Conservation (phyloP, 1,140 invertebrate genomes). For the Aphis craccivora region DNA sequence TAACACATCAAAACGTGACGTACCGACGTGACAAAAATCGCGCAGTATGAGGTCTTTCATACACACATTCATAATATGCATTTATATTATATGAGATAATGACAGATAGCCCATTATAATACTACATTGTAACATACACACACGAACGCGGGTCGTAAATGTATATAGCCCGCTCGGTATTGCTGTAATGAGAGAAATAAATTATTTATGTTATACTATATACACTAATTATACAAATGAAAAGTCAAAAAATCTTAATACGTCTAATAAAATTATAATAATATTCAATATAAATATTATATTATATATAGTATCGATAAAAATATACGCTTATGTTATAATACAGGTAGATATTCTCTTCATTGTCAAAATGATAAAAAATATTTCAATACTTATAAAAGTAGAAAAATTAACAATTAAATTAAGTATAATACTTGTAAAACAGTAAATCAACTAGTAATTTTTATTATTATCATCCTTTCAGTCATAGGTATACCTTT, state of each 20-base stretch:
- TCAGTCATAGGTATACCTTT: neutral
- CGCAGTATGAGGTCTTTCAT: conserved; percentile 14
- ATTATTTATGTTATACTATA: neutral
- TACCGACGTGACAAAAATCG: conserved; percentile 9
- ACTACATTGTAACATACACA: neutral
- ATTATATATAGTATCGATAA: too few species aligned
- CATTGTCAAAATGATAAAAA: neutral
- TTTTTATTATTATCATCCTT: too few species aligned
- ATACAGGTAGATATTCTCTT: neutral
- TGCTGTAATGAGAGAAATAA: neutral
- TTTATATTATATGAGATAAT: neutral
- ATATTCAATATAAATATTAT: neutral
- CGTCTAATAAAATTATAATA: neutral
- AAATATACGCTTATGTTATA: neutral
- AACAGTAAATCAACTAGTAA: neutral
- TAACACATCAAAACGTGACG: conserved; percentile 29
- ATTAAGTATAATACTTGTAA: neutral
- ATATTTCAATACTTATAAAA: neutral
- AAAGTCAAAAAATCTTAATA: neutral
- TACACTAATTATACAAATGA: neutral
- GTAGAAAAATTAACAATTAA: neutral
- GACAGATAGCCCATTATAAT: neutral
- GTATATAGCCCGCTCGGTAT: neutral
- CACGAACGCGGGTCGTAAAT: neutral
- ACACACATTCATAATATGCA: neutral